A percentile compares a stretch with the other conserved stretches of the same genome.
These are phyloP conservation scores for Zosterops lateralis DNA, from an alignment of 2,113 vertebrate species.

Conservation along the genomic window DNA sequence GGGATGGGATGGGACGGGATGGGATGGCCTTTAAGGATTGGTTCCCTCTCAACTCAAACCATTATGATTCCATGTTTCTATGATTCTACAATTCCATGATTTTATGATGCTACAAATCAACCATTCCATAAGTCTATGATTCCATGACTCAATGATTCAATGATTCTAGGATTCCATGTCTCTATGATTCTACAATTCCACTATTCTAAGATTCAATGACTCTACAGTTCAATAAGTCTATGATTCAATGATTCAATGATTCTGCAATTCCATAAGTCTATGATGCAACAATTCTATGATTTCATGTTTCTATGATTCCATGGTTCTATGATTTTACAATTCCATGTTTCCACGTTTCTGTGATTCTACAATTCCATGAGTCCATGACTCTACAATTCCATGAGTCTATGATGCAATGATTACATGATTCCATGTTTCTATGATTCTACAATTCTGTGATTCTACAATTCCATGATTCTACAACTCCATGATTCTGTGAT, in stretches of 20 bases:
- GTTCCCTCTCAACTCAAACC: not conserved
- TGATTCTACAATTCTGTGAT: rapidly evolving
- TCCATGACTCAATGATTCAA: rapidly evolving
- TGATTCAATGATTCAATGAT: rapidly evolving
- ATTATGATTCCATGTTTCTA: rapidly evolving
- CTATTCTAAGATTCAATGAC: no score
- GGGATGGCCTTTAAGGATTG: not conserved
- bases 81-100: rapidly evolving
- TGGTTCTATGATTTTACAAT: rapidly evolving
- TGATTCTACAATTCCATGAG: rapidly evolving
- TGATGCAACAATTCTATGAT: no score
- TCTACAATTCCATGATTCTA: not conserved
- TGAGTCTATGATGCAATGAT: not conserved
- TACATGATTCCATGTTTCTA: rapidly evolving
- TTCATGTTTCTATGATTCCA: no score
- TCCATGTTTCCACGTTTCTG: rapidly evolving
- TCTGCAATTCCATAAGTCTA: rapidly evolving
- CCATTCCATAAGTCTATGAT: rapidly evolving
- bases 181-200: rapidly evolving
- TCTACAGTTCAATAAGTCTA: not conserved
- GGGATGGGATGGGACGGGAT: no score
- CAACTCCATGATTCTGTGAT: rapidly evolving
- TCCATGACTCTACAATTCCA: rapidly evolving
- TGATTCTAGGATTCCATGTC: rapidly evolving
- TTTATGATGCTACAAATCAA: rapidly evolving